Conservation (phyloP, 37 sponge, comb jelly and placozoan genomes). For the Theonella swinhoei region DNA sequence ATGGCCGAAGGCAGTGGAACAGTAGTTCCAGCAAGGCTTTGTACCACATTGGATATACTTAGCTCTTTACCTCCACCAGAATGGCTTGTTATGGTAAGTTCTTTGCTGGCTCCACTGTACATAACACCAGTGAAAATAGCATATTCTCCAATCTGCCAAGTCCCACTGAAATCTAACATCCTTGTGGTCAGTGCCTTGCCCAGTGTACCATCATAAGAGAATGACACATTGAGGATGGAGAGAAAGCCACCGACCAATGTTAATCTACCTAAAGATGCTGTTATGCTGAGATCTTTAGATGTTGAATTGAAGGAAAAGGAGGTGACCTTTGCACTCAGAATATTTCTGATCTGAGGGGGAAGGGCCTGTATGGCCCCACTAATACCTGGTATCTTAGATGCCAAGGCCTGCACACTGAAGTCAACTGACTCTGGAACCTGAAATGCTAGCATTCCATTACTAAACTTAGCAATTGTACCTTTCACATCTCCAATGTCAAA, state of each 20-base stretch:
- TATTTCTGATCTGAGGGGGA: not conserved
- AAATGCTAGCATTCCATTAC: not conserved
- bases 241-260: not conserved
- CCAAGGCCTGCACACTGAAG: not conserved
- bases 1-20: not conserved
- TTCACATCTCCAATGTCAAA: not conserved
- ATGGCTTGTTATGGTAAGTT: not conserved
- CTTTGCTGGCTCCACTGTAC: not conserved
- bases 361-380: not conserved
- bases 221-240: not conserved
- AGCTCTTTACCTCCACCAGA: not conserved
- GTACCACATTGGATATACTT: not conserved
- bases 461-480: not conserved
- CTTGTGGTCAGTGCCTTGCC: not conserved
- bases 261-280: not conserved
- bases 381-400: not conserved
- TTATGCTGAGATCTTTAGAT: not conserved
- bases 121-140: not conserved
- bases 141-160: not conserved
- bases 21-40: not conserved
- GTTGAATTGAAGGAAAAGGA: not conserved
- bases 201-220: not conserved
- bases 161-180: not conserved
- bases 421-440: not conserved
- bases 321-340: not conserved